Conservation (phyloP, 2,113 vertebrate species). For the Henicopernis longicauda region DNA sequence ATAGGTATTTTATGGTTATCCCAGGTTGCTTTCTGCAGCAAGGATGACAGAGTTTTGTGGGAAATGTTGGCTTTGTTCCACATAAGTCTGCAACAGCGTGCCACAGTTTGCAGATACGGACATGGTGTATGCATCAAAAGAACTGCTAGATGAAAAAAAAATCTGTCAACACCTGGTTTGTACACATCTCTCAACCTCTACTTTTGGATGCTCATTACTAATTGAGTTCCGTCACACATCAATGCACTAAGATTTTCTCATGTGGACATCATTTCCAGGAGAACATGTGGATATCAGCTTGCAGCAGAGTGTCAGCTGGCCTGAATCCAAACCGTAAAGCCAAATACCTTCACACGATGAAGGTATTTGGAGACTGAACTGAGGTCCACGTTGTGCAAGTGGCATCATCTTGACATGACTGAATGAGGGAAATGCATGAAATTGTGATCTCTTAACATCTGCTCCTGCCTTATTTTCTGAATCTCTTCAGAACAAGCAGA, state of each 20-base stretch:
- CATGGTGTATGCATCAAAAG: background rate
- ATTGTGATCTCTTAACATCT: background rate
- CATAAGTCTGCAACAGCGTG: background rate
- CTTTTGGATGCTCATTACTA: background rate
- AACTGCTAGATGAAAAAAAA: background rate
- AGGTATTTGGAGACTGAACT: background rate
- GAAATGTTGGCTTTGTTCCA: background rate
- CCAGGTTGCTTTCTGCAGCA: background rate
- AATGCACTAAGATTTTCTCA: background rate
- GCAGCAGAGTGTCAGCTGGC: background rate
- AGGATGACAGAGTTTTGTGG: background rate
- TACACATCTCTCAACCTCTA: background rate
- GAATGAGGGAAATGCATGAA: background rate
- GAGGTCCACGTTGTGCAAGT: background rate
- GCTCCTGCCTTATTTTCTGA: background rate
- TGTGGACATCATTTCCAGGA: background rate
- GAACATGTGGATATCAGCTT: background rate
- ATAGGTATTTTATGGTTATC: background rate
- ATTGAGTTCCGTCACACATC: background rate
- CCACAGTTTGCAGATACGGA: background rate
- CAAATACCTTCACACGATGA: background rate
- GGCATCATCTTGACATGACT: background rate
- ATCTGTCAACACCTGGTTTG: background rate
- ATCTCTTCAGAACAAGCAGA: background rate
- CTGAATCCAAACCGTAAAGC: background rate